phyloP scores from a whole-genome alignment of 2,797 vertebrate species.

The Urocyon cinereoargenteus region DNA sequence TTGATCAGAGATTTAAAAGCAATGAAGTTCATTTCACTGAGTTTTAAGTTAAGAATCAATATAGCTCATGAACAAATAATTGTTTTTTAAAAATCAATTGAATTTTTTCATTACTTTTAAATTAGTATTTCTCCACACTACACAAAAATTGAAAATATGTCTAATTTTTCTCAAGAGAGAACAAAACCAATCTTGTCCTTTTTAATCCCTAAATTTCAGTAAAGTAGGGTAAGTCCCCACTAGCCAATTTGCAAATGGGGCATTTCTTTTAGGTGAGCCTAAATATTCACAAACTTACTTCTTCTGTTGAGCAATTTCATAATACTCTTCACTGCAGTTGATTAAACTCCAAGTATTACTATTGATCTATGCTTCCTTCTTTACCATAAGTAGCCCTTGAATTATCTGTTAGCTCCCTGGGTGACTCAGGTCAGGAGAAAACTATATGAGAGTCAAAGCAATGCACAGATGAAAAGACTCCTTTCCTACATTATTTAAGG shows the following conservation, averaged over 20 bases:
- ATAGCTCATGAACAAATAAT: neutral
- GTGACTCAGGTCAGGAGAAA: neutral
- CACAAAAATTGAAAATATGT: neutral
- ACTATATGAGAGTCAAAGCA: neutral
- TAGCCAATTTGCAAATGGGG: neutral
- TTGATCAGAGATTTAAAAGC: neutral
- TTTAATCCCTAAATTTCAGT: neutral
- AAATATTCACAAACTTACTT: neutral
- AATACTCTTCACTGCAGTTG: neutral
- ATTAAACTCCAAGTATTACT: neutral
- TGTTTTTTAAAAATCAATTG: neutral
- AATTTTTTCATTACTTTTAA: conserved; percentile 18
- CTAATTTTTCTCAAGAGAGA: neutral
- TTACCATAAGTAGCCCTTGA: neutral
- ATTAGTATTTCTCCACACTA: neutral
- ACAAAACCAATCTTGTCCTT: neutral
- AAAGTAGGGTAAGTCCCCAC: neutral
- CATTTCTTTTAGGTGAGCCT: neutral
- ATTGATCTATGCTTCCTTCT: neutral
- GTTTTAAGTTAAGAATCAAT: neutral
- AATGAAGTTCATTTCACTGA: neutral
- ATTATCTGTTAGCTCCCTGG: neutral
- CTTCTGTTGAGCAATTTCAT: neutral
- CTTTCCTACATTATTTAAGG: neutral
- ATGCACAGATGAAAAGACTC: neutral